Evolutionary conservation across 2,113 vertebrate genomes (phyloP), one percentile per base, ranked within the genome.

Genomic region (Trematocara stigmaticum): DNA sequence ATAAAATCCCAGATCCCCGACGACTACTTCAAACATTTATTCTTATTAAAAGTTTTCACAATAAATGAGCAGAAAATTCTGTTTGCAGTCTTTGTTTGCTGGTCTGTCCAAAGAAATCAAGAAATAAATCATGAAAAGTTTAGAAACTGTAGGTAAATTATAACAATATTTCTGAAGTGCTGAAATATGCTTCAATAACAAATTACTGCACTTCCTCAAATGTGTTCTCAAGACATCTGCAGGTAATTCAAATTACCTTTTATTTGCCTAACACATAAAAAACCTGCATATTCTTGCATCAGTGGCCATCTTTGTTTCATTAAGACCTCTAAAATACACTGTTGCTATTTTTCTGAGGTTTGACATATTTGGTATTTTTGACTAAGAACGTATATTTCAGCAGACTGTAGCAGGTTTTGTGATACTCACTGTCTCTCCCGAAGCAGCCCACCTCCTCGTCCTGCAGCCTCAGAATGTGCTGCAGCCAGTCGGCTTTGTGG

Each of bases 401-500:
- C 5, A 23, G 10, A 38, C 3, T 35, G 59, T 18, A 10, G 6
- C 31, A 40, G 31, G 31, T 38, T 38, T 13, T 51, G 16, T 55
- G 15, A 13, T 57, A 81, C 96, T 96, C 80, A 97, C 97, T 94
- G 61, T 96, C 95, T 81, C 91, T 95, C 53, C 97, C 96, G 2
- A 97, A 98, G 91, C 97, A 97, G 23, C 97, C 97, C 20, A 94
- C 92, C 11, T 88, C 90, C 4, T 86, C 92, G 5, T 95, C 95
- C 93, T 97, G 97, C 95, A 97, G 96, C 16, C 84, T 23, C 76
- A 98, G 91, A 78, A 97, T 96, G 81, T 96, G 92, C 87, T 96
- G 95, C 89, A 98, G 95, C 97, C 97, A 98, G 0, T 71, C 93
- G 3, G 92, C 81, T 91, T 97, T 96, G 94, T 97, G 97, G 95